phyloP scores from a whole-genome alignment of 2,888 invertebrate genomes.

The Orthosia gracilis region DNA sequence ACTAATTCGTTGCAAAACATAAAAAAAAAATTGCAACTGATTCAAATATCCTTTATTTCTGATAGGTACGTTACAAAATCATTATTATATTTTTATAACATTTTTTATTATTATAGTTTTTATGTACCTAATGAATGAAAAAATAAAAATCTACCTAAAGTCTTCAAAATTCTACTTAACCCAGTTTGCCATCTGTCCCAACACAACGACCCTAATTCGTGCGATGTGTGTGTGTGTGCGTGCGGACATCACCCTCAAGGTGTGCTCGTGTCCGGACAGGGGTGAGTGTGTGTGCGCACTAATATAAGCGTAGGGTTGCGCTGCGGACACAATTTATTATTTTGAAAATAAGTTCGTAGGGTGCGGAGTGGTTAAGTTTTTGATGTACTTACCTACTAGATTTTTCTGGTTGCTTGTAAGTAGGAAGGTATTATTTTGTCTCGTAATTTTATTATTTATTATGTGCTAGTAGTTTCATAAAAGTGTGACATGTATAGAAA shows the following conservation, averaged over 20 bases:
- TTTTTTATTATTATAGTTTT: too few species aligned
- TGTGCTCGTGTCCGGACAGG: constrained; percentile 75
- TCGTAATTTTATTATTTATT: too few species aligned
- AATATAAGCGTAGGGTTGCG: constrained; percentile 81
- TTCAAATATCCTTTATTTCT: too few species aligned
- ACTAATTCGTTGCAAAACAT: too few species aligned
- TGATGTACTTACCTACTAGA: neutral
- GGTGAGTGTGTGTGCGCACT: constrained; percentile 77
- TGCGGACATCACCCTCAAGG: constrained; percentile 69
- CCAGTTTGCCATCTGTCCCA: constrained; percentile 58
- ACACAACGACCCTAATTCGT: constrained; percentile 89
- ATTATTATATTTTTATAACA: too few species aligned
- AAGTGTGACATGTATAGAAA: too few species aligned
- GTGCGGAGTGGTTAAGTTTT: neutral
- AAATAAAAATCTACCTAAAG: constrained; percentile 36
- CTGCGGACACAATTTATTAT: constrained; percentile 33
- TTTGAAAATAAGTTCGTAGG: constrained; percentile 25
- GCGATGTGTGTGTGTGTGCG: constrained; percentile 75
- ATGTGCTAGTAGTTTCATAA: too few species aligned
- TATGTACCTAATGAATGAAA: too few species aligned
- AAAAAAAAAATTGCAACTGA: too few species aligned
- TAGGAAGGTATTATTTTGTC: too few species aligned
- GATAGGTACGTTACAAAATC: too few species aligned
- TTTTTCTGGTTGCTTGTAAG: too few species aligned
- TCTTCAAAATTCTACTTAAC: constrained; percentile 63